These are phyloP conservation scores for Squalus acanthias DNA, from an alignment of 2,797 vertebrate genomes.

Conservation along the genomic window DNA sequence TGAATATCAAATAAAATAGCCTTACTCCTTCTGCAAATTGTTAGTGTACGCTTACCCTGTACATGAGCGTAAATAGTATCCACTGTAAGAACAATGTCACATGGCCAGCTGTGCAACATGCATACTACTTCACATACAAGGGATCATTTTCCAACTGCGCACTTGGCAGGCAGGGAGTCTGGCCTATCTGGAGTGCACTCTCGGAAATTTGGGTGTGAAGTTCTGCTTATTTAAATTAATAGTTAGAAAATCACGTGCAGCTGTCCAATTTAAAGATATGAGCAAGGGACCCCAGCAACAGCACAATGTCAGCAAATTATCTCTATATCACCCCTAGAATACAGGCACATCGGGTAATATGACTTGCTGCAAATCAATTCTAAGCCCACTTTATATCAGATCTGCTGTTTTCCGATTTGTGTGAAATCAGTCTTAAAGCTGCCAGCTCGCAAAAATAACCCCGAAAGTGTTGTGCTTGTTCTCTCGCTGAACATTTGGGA, in stretches of 20 bases:
- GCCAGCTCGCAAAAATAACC: not conserved
- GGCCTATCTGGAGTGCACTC: not conserved
- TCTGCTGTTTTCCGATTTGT: not conserved
- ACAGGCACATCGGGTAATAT: not conserved
- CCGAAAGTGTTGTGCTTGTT: not conserved
- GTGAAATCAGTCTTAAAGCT: not conserved
- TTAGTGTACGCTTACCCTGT: not conserved
- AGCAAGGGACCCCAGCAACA: not conserved
- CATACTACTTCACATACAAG: not conserved
- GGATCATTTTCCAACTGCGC: not conserved
- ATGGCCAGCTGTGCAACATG: not conserved
- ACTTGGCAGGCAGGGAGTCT: not conserved
- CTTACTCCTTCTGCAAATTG: not conserved
- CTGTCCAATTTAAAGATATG: not conserved
- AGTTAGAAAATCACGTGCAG: not conserved
- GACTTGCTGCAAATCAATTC: not conserved
- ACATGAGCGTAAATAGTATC: not conserved
- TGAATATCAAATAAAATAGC: not conserved
- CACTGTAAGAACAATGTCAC: not conserved
- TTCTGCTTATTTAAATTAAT: not conserved
- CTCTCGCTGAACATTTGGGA: not conserved
- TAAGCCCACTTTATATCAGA: not conserved
- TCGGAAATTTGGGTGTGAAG: not conserved
- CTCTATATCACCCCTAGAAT: not conserved
- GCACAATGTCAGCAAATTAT: not conserved